phyloP scores from a whole-genome alignment of 2,797 vertebrate genomes.

The Nannoperca australis region DNA sequence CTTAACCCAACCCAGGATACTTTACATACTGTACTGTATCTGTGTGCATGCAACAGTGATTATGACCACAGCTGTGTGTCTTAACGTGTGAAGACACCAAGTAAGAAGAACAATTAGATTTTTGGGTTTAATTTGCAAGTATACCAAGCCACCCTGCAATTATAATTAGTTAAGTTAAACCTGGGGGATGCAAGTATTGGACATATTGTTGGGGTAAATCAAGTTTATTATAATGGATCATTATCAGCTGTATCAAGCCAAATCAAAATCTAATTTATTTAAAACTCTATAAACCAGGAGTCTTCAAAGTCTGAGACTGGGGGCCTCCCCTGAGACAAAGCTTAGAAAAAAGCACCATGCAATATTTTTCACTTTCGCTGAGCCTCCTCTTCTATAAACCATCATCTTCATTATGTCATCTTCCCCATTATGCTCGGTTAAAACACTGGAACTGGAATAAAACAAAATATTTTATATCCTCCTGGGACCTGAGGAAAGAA shows the following conservation, averaged over 20 bases:
- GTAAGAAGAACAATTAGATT: background rate
- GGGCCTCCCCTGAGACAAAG: too few relatives aligned
- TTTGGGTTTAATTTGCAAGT: too few relatives aligned
- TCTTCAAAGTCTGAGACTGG: too few relatives aligned
- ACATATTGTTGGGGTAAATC: background rate
- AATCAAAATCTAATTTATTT: background rate
- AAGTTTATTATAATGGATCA: background rate
- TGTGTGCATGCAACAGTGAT: slow-evolving; percentile 18
- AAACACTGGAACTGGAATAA: background rate
- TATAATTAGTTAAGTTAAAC: too few relatives aligned
- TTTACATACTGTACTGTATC: slow-evolving; percentile 64
- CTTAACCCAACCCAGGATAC: slow-evolving; percentile 59
- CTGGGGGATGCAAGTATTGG: background rate
- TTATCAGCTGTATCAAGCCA: background rate
- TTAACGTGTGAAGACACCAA: background rate
- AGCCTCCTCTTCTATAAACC: too few relatives aligned
- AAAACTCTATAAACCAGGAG: background rate
- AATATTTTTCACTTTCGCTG: too few relatives aligned
- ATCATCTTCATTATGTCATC: too few relatives aligned
- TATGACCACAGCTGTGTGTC: slow-evolving; percentile 44
- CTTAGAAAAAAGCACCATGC: too few relatives aligned
- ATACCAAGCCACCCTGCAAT: too few relatives aligned
- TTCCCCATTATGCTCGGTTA: background rate
- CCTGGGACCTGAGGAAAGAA: too few relatives aligned
- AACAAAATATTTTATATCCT: background rate